A percentile compares a stretch with the other conserved stretches of the same genome.
Conservation (phyloP, 2,888 invertebrate species). For the Empis livida region DNA sequence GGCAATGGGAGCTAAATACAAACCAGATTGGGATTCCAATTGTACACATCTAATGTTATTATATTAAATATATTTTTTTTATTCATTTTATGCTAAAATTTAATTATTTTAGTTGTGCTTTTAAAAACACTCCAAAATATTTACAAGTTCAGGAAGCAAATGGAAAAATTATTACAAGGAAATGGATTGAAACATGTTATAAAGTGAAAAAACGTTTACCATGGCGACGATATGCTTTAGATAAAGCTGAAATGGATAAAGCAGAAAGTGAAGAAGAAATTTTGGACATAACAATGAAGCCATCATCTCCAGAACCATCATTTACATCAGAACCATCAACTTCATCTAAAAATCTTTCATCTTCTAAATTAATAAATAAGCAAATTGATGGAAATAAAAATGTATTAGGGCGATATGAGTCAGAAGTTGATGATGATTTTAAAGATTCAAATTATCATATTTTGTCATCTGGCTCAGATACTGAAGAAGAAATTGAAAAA, state of each 20-base stretch:
- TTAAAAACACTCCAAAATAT: constrained; percentile 78
- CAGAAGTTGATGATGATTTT: constrained; percentile 1
- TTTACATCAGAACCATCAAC: background rate
- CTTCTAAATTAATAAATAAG: background rate
- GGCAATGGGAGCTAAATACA: constrained; percentile 68
- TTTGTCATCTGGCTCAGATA: constrained; percentile 25
- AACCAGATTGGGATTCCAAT: constrained; percentile 55
- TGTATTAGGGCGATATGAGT: constrained; percentile 6
- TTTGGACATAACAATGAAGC: constrained; percentile 19
- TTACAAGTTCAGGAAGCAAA: constrained; percentile 50
- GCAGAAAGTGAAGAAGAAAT: constrained; percentile 33
- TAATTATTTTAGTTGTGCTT: constrained; percentile 60
- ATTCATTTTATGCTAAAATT: constrained; percentile 2
- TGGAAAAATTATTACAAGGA: constrained; percentile 48
- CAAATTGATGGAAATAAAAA: constrained; percentile 5
- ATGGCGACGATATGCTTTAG: constrained; percentile 32
- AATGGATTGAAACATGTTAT: constrained; percentile 63
- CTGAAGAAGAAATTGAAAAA: constrained; percentile 30
- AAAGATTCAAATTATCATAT: background rate
- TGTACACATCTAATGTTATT: constrained; percentile 81
- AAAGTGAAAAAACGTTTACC: constrained; percentile 39
- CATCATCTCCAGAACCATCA: constrained; percentile 4
- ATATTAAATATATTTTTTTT: constrained; percentile 27
- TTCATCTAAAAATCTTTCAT: background rate
- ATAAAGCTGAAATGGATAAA: constrained; percentile 18